Evolutionary conservation across 2,113 vertebrate genomes (phyloP).

Genomic region (Morone chrysops): DNA sequence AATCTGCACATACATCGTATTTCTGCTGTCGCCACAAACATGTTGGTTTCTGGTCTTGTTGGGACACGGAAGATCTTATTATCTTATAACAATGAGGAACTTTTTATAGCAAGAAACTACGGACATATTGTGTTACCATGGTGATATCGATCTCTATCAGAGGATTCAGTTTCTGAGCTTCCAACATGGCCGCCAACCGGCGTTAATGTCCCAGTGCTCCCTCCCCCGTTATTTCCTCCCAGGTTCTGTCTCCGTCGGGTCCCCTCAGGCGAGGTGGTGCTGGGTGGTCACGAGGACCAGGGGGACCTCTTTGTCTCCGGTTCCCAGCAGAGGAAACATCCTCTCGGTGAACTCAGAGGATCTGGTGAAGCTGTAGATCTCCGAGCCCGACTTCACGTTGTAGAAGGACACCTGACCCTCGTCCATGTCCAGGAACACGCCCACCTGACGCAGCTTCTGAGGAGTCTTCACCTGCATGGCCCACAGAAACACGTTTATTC

Average conservation of each 20-base stretch:
- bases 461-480: conserved; percentile 71
- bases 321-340: conserved; percentile 83
- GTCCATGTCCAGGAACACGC: conserved; percentile 82
- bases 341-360: conserved; percentile 58
- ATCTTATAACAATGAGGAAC: too few species aligned
- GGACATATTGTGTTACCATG: too few species aligned
- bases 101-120: too few species aligned
- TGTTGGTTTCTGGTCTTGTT: too few species aligned
- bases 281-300: conserved; percentile 72
- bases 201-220: not conserved
- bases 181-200: not conserved
- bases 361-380: conserved; percentile 74
- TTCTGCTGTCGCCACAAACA: too few species aligned
- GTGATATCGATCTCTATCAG: too few species aligned
- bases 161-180: not conserved
- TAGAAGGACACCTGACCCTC: conserved; percentile 82
- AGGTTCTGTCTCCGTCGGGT: not conserved
- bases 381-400: conserved; percentile 78
- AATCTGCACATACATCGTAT: too few species aligned
- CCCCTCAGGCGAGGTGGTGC: conserved; percentile 38
- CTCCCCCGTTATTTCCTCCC: not conserved
- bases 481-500: not conserved
- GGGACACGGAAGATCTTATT: too few species aligned
- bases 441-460: conserved; percentile 75
- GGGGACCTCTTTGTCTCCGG: conserved; percentile 82